Conservation (phyloP, 2,888 invertebrate genomes). For the Lamproptera curius region DNA sequence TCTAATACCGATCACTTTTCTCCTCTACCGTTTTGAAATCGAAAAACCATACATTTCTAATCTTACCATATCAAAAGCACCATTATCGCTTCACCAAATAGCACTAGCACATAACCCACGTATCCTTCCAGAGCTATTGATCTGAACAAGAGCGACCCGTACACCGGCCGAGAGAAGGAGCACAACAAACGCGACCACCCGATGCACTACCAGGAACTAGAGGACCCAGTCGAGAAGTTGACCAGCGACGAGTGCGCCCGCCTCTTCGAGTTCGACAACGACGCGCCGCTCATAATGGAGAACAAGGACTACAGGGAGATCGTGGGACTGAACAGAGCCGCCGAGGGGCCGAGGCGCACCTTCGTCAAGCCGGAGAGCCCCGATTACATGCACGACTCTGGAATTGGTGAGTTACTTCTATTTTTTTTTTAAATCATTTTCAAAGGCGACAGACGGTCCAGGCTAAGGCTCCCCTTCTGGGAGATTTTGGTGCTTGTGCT, state of each 20-base stretch:
- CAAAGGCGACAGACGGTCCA: no score
- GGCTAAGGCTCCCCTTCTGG: no score
- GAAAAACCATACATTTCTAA: no score
- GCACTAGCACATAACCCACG: no score
- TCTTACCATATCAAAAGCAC: no score
- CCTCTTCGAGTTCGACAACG: constrained; percentile 79
- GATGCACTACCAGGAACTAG: constrained; percentile 45
- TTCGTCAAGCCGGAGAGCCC: constrained; percentile 72
- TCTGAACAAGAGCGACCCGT: constrained; percentile 68
- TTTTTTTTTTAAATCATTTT: no score
- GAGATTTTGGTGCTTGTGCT: no score
- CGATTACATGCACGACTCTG: constrained; percentile 75
- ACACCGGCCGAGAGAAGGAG: constrained; percentile 59
- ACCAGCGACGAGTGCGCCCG: constrained; percentile 68
- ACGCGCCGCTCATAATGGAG: constrained; percentile 71
- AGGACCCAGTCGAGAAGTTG: constrained; percentile 65
- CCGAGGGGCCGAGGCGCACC: constrained; percentile 70
- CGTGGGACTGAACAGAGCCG: constrained; percentile 68
- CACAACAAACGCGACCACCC: constrained; percentile 54
- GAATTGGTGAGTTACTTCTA: constrained; percentile 75
- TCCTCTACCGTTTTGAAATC: no score
- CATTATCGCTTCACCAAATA: no score
- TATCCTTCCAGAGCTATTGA: constrained; percentile 71
- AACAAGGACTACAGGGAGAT: constrained; percentile 70
- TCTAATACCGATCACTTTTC: no score